Percentiles rank a stretch among this genome's conserved stretches.
phyloP scores from a whole-genome alignment of 2,888 invertebrate species.

The Petrolisthes cinctipes region DNA sequence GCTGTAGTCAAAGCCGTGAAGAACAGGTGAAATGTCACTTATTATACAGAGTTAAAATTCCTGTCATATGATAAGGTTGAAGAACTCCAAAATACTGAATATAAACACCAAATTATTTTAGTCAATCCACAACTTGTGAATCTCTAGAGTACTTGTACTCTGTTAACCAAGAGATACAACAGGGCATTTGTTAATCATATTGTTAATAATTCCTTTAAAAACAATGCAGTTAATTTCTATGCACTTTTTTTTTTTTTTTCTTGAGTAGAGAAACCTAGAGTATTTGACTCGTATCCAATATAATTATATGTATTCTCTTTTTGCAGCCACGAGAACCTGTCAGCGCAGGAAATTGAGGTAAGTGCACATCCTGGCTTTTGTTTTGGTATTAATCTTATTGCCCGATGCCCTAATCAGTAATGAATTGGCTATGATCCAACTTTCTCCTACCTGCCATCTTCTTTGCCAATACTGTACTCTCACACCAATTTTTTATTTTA shows the following conservation, averaged over 20 bases:
- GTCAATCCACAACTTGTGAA: too few species aligned
- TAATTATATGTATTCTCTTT: constrained; percentile 11
- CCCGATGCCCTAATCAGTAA: too few species aligned
- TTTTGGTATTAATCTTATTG: not conserved
- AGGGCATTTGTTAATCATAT: too few species aligned
- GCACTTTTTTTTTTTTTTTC: too few species aligned
- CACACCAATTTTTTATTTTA: not conserved
- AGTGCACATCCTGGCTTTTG: constrained; percentile 19
- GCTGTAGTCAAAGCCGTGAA: constrained; percentile 54
- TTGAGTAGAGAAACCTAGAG: too few species aligned
- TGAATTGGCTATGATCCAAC: too few species aligned
- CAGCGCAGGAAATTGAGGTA: constrained; percentile 67
- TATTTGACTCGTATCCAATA: not conserved
- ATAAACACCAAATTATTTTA: too few species aligned
- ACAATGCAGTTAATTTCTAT: too few species aligned
- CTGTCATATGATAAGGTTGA: not conserved
- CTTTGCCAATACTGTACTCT: not conserved
- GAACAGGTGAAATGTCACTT: constrained; percentile 41
- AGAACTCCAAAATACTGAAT: too few species aligned
- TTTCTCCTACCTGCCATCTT: not conserved
- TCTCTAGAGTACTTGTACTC: too few species aligned
- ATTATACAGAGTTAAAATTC: not conserved
- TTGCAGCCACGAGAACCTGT: constrained; percentile 66
- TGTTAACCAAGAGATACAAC: too few species aligned
- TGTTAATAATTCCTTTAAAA: too few species aligned